Evolutionary conservation across 1,140 invertebrate genomes (phyloP), one percentile per base, ranked within the genome.

Genomic region (Zaprionus taronus): DNA sequence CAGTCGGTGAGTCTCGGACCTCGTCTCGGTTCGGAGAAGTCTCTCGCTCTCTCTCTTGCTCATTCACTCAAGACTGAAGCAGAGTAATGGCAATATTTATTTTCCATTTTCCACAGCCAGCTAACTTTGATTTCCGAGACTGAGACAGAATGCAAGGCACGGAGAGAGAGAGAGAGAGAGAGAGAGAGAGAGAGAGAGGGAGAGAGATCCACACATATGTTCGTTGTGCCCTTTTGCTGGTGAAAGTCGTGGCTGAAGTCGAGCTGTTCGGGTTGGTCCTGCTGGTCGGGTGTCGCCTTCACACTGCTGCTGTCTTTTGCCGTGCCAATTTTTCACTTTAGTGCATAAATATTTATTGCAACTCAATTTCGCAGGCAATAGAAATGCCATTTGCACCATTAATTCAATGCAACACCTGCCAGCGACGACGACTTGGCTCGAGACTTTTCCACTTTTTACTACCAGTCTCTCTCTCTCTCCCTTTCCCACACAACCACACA

Each of bases 301-400:
- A 55, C 51, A 15, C 34, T 31, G 36, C 34, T 31, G 36, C 56
- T 87, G 83, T 83, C 83, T 80, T 82, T 77, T 86, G 80, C 83
- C 63, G 62, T 83, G 84, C 81, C 84, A 89, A 89, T 89, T 89
- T 89, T 89, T 89, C 84, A 89, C 84, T 89, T 89, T 89, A 79
- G 81, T 89, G 84, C 84, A 89, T 89, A 89, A 89, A 89, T 89
- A 89, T 89, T 89, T 89, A 89, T 89, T 89, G 84, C 84, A 89
- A 89, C 84, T 89, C 84, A 89, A 89, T 89, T 89, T 89, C 69
- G 84, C 84, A 89, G 84, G 84, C 84, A 89, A 89, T 89, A 89
- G 84, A 89, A 89, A 89, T 89, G 81, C 84, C 84, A 89, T 89
- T 89, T 89, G 84, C 84, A 89, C 84, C 84, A 89, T 89, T 89